Conservation (phyloP, 1,140 invertebrate species). For the Hypsibius dujardini region DNA sequence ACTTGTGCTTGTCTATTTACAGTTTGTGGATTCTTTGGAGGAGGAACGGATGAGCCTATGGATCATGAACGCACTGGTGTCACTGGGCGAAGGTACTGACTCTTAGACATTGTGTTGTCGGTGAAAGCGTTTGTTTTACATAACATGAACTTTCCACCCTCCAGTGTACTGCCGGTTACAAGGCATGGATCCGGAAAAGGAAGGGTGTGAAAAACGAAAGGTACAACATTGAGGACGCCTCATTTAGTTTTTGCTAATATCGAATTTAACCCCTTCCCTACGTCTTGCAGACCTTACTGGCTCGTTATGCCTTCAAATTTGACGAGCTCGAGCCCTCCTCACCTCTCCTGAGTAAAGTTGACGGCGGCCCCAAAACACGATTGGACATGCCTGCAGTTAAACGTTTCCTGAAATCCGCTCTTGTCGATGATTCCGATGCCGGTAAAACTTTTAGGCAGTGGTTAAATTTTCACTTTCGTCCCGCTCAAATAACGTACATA, state of each 20-base stretch:
- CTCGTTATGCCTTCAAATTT: constrained; percentile 9
- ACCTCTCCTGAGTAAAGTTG: neutral
- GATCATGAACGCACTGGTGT: constrained; percentile 6
- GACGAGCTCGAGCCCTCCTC: neutral
- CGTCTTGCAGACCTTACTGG: neutral
- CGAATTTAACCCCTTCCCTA: neutral
- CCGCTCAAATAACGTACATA: neutral
- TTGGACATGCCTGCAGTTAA: constrained; percentile 5
- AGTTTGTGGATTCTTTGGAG: neutral
- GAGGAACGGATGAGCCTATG: constrained; percentile 3
- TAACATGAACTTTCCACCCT: neutral
- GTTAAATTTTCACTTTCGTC: neutral
- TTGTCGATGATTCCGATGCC: neutral
- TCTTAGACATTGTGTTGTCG: too few species aligned
- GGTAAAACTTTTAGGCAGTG: neutral
- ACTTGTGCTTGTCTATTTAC: neutral
- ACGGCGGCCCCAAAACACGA: neutral
- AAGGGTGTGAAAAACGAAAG: neutral
- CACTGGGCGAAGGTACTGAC: constrained; percentile 6
- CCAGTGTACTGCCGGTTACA: constrained; percentile 17
- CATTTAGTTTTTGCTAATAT: neutral
- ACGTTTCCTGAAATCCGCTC: constrained; percentile 5
- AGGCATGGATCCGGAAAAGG: constrained; percentile 1
- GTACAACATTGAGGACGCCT: neutral
- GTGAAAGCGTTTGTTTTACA: neutral